These are phyloP conservation scores for Odontophorus gujanensis DNA, from an alignment of 2,113 vertebrate genomes.

Conservation along the genomic window DNA sequence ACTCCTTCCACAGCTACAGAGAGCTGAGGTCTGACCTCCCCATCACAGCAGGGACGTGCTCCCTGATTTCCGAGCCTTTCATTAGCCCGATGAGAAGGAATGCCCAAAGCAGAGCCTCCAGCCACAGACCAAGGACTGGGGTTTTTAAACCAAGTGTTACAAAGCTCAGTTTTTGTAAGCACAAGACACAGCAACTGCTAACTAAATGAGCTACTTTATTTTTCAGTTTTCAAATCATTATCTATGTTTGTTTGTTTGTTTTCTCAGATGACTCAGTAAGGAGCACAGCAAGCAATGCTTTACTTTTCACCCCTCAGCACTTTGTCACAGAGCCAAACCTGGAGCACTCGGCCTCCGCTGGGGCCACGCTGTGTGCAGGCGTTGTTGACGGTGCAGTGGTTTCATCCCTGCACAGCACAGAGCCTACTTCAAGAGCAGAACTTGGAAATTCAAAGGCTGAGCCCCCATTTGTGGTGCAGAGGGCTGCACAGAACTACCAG, in stretches of 20 bases:
- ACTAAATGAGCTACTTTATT: background rate
- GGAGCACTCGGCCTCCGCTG: background rate
- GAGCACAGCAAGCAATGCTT: background rate
- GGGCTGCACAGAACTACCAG: too few relatives aligned
- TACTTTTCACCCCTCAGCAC: background rate
- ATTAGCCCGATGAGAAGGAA: background rate
- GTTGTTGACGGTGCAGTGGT: background rate
- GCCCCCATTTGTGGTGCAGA: too few relatives aligned
- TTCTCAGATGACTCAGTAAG: background rate
- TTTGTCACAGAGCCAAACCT: background rate
- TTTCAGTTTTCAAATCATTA: background rate
- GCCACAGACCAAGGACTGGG: background rate
- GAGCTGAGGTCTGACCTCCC: background rate
- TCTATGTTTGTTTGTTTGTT: too few relatives aligned
- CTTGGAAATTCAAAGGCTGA: background rate
- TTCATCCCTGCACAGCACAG: background rate
- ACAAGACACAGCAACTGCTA: background rate
- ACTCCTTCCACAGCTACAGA: background rate
- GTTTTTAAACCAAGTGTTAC: slow-evolving; percentile 7
- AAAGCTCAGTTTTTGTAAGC: background rate
- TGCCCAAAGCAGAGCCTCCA: background rate
- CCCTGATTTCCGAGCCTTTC: background rate
- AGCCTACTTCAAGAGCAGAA: background rate
- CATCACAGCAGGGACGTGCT: background rate
- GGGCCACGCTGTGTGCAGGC: background rate